Evolutionary conservation across 2,113 vertebrate genomes (phyloP).

Genomic region (Seriola quinqueradiata): DNA sequence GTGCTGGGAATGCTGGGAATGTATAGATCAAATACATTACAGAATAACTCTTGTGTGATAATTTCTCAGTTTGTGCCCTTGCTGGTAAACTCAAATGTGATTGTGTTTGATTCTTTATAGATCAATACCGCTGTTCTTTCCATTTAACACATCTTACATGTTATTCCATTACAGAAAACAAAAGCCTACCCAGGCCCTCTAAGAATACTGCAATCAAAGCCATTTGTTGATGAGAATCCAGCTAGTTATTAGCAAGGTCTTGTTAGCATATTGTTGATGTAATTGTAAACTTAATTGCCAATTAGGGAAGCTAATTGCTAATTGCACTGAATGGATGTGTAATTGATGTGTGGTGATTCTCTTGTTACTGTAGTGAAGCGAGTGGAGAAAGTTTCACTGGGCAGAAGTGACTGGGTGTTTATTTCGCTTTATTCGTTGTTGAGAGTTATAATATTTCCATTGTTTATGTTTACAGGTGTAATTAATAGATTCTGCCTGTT

Average conservation of each 20-base stretch:
- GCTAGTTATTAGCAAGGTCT: conserved; percentile 39
- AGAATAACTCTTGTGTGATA: neutral
- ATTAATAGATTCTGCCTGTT: neutral
- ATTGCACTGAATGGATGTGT: conserved; percentile 55
- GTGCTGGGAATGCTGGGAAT: neutral
- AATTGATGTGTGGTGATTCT: conserved; percentile 44
- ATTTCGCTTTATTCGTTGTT: neutral
- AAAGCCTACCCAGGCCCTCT: neutral
- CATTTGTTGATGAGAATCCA: conserved; percentile 37
- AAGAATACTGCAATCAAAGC: conserved; percentile 32
- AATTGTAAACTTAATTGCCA: conserved; percentile 54
- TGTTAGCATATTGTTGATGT: conserved; percentile 64
- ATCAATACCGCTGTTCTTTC: neutral
- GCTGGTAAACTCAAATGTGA: neutral
- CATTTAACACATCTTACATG: neutral
- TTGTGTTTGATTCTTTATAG: neutral
- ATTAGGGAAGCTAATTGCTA: conserved; percentile 54
- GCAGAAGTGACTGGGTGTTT: neutral
- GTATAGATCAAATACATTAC: neutral
- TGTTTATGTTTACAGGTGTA: neutral
- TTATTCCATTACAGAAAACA: conserved; percentile 33
- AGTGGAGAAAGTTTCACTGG: neutral
- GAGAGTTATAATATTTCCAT: neutral
- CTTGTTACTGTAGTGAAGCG: conserved; percentile 14
- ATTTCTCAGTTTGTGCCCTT: neutral